These are phyloP conservation scores for Ormyrus labotus DNA, from an alignment of 2,888 invertebrate species.

Conservation along the genomic window DNA sequence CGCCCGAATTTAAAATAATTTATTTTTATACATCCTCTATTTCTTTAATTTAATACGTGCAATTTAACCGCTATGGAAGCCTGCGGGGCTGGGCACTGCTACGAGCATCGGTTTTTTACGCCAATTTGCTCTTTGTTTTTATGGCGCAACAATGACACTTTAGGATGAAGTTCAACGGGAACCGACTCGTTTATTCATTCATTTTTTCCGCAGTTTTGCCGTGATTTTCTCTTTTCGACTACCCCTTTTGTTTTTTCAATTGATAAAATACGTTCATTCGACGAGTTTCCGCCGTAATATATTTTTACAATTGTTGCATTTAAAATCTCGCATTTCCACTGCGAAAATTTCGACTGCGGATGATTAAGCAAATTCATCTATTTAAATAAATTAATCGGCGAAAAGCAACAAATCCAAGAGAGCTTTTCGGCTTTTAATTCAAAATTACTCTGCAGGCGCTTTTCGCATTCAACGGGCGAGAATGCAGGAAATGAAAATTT, in stretches of 20 bases:
- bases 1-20: too few species aligned
- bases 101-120: slow-evolving; percentile 26
- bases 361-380: too few species aligned
- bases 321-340: too few species aligned
- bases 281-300: not conserved
- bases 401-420: too few species aligned
- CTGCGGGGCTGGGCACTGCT: not conserved
- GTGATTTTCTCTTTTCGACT: not conserved
- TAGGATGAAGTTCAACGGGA: slow-evolving; percentile 1
- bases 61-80: not conserved
- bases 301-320: too few species aligned
- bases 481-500: too few species aligned
- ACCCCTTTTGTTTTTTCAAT: not conserved
- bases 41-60: slow-evolving; percentile 4
- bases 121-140: slow-evolving; percentile 27
- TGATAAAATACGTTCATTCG: not conserved
- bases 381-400: too few species aligned
- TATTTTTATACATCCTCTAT: not conserved
- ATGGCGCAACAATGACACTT: slow-evolving; percentile 1
- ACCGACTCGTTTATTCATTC: slow-evolving; percentile 12
- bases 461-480: too few species aligned
- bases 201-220: slow-evolving; percentile 3
- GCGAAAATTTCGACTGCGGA: too few species aligned
- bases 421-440: too few species aligned
- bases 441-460: too few species aligned